Base-by-base conservation (phyloP, 2,888 invertebrate species). In the Dasypogon diadema region DNA sequence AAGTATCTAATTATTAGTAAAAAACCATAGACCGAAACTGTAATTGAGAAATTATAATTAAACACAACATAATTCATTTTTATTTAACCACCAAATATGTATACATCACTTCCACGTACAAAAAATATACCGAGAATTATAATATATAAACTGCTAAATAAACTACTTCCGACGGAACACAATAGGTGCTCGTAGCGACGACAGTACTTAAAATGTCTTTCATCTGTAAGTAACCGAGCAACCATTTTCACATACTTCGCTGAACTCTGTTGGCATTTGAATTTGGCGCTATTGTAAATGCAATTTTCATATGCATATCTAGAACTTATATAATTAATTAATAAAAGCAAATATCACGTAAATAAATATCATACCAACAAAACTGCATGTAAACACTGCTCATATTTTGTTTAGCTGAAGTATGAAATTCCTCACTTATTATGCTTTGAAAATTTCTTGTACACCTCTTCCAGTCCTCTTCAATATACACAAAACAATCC, bases 291-390 rank as follows among this genome's bases (percentile, higher is more conserved):
- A 24, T 85, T 86, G 78, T 83, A 84, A 75, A 86, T 84, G 80
- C 86, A 86, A 42, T 83, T 84, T 79, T 86, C 85, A 70, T 86
- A 86, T 26, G 85, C 86, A 75, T 83, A 81, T n/a, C 86, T 83
- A 42, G 86, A 83, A 75, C 86, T 86, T 75, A 1, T 81, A 79
- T 24, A 68, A 24, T 51, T 77, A 54, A 55, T 68, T 12, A 24
- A 55, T 37, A 72, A 4, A 60, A 18, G 14, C n/a, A 2, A 42
- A n/a, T n/a, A n/a, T n/a, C n/a, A n/a, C n/a, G n/a, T n/a, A n/a
- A n/a, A 21, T n/a, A 18, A 10, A 21, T 12, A 68, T 4, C 83
- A 80, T 81, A 86, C 86, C 86, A 86, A 74, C 86, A 86, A 75
- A 86, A 85, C 73, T 86, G 84, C 81, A 86, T 81, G 70, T 84